Evolutionary conservation across 2,113 vertebrate species (phyloP), one percentile per base, ranked within the genome.

Genomic region (Indicator maculatus): DNA sequence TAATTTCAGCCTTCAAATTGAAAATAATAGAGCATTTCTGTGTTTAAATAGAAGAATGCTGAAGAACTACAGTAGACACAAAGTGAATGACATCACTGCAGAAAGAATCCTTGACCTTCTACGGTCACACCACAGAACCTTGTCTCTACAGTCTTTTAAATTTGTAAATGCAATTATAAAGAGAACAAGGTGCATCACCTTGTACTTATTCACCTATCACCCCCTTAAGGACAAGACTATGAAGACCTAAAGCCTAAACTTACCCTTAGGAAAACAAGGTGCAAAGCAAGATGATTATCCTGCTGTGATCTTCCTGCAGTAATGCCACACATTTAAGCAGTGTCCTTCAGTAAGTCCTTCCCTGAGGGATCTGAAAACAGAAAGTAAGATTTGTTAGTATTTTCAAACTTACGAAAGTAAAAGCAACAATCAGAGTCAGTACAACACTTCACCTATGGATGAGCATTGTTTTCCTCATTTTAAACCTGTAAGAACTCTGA

Each of bases 361-460:
- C 92, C 89, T 92, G 95, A 97, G 89, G 93, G 60, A 95, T 93
- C 97, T 96, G 71, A 91, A 96, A 96, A 82, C 20, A 69, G 88
- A 86, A 82, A 78, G 30, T n/a, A 87, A 87, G 53, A 92, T 74
- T 70, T 11, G 1, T 74, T 75, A 70, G 36, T 28, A 86, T n/a
- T 84, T 90, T 79, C 41, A 65, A 71, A 83, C 86, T 67, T 41
- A 81, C 14, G 11, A 93, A 84, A 58, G 63, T 16, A 90, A 28
- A 81, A 86, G 55, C 12, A 55, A 41, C 18, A 85, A 39, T 53
- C 52, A 60, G 30, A 87, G 27, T 65, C 80, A 6, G 12, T 47
- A 69, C 28, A 71, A 61, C 26, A 72, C 9, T 52, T 61, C 55
- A 88, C 16, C 28, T 58, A 60, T 7, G 15, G 41, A 60, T 13